These are phyloP conservation scores for Scaptodrosophila latifasciaeformis DNA, from an alignment of 2,888 invertebrate species.

Conservation along the genomic window DNA sequence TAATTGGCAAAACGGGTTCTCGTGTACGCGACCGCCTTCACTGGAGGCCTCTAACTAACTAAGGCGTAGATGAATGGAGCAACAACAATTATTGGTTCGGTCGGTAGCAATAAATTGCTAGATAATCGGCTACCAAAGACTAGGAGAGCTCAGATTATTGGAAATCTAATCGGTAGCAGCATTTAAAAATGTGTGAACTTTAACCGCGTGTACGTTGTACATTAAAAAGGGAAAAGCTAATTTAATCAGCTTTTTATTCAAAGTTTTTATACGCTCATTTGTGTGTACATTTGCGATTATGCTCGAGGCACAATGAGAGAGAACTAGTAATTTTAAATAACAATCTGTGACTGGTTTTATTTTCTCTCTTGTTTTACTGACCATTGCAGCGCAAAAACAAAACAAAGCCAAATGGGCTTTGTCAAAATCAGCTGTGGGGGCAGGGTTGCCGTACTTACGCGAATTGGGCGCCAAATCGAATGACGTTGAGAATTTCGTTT, in stretches of 20 bases:
- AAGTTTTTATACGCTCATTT: too few species aligned
- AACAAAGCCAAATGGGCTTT: conserved; percentile 15
- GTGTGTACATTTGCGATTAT: too few species aligned
- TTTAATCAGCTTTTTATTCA: conserved; percentile 33
- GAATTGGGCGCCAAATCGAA: too few species aligned
- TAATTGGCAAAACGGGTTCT: background rate
- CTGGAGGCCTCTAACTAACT: conserved; percentile 44
- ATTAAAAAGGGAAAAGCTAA: too few species aligned
- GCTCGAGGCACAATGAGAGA: too few species aligned
- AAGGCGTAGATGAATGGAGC: conserved; percentile 25
- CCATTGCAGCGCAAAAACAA: background rate
- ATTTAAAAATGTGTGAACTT: conserved; percentile 27
- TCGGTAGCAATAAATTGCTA: background rate
- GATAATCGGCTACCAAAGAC: background rate
- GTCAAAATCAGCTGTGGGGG: conserved; percentile 21
- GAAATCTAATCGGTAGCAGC: conserved; percentile 34
- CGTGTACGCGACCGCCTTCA: conserved; percentile 34
- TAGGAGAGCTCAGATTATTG: conserved; percentile 14
- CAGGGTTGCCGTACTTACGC: too few species aligned
- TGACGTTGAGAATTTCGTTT: too few species aligned
- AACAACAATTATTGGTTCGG: too few species aligned
- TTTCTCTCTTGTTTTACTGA: conserved; percentile 27
- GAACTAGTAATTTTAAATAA: too few species aligned
- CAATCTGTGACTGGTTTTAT: too few species aligned
- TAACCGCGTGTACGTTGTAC: conserved; percentile 22